A percentile compares a stretch with the other conserved stretches of the same genome.
Evolutionary conservation across 2,797 vertebrate genomes (phyloP).

Genomic region (Pipistrellus nathusii): DNA sequence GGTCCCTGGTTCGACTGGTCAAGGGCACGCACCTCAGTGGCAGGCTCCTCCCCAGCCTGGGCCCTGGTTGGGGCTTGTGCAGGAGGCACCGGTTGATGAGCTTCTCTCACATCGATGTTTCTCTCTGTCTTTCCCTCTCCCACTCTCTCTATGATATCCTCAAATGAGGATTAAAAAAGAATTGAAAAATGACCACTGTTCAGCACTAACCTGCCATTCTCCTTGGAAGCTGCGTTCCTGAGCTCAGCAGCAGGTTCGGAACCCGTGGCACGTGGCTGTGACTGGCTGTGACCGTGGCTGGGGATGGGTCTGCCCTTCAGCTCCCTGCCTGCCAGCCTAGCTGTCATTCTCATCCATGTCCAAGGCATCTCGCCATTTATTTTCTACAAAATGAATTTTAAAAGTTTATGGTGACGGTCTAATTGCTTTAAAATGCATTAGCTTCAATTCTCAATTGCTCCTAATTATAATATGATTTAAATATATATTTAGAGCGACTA

Average conservation of each 20-base stretch:
- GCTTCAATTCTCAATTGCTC: background rate
- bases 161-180: background rate
- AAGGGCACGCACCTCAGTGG: too few relatives aligned
- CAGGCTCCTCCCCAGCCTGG: too few relatives aligned
- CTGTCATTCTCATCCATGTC: background rate
- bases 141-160: too few relatives aligned
- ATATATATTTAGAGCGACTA: background rate
- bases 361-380: background rate
- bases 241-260: background rate
- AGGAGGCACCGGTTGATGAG: too few relatives aligned
- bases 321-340: too few relatives aligned
- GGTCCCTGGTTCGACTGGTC: too few relatives aligned
- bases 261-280: too few relatives aligned
- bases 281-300: too few relatives aligned
- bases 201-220: background rate
- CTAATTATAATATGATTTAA: background rate
- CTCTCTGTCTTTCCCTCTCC: too few relatives aligned
- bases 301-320: too few relatives aligned
- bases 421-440: constrained; percentile 24
- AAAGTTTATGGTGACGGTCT: background rate
- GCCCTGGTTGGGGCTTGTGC: too few relatives aligned
- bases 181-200: background rate
- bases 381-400: background rate
- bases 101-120: too few relatives aligned
- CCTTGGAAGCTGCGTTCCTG: background rate